These are phyloP conservation scores for Heterodera filipjevi DNA, from an alignment of 2,888 invertebrate species.

Conservation along the genomic window DNA sequence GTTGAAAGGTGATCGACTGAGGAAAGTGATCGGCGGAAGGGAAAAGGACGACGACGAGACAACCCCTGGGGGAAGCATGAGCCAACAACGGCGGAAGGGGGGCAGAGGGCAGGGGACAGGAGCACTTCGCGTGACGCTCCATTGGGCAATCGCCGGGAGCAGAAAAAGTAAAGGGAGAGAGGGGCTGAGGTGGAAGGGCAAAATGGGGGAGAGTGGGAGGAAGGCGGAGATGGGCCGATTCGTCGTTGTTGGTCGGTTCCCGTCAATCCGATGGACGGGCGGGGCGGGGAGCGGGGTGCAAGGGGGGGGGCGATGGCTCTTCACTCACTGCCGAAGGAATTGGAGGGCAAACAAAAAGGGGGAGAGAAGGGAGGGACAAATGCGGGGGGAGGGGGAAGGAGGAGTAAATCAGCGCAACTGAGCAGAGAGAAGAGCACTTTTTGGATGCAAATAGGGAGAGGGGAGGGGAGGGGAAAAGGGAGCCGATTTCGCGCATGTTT, in stretches of 20 bases:
- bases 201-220: neutral
- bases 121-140: slow-evolving; percentile 3
- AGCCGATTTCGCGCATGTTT: neutral
- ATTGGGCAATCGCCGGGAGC: slow-evolving; percentile 12
- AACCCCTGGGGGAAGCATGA: neutral
- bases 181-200: no score
- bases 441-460: neutral
- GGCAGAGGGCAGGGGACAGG: neutral
- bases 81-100: neutral
- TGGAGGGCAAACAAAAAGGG: neutral
- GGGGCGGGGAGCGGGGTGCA: neutral
- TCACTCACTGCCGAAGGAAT: slow-evolving; percentile 3
- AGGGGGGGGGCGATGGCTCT: no score
- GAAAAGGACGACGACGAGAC: neutral
- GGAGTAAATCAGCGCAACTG: slow-evolving; percentile 7
- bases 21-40: neutral
- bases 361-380: neutral
- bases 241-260: neutral
- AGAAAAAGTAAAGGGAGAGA: no score
- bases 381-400: neutral
- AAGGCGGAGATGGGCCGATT: neutral
- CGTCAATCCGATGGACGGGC: neutral
- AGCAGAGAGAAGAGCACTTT: neutral
- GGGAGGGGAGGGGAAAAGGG: neutral
- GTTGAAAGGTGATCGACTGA: neutral